Evolutionary conservation across 2,113 vertebrate genomes (phyloP).

Genomic region (Odontophorus gujanensis): DNA sequence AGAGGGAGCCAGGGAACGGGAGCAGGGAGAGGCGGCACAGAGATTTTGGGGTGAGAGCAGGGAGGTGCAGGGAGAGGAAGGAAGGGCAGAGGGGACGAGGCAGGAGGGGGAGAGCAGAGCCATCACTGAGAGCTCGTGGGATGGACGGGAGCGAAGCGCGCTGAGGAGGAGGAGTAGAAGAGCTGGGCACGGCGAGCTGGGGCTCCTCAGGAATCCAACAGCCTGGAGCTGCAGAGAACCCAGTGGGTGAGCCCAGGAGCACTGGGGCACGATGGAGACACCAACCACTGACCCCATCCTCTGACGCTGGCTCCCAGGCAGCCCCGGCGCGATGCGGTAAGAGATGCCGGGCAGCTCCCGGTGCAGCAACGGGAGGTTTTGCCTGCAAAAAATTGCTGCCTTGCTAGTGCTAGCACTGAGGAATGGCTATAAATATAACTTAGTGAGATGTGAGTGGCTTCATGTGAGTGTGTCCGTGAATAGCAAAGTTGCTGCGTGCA

Average conservation of each 20-base stretch:
- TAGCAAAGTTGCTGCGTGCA: conserved; percentile 54
- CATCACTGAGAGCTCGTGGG: not conserved
- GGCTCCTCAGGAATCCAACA: not conserved
- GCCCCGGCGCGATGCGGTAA: conserved; percentile 65
- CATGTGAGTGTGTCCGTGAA: conserved; percentile 36
- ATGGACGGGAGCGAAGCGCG: conserved; percentile 57
- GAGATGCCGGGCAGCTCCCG: conserved; percentile 36
- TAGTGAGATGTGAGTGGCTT: conserved; percentile 39
- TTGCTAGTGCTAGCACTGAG: conserved; percentile 33
- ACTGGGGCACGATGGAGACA: conserved; percentile 49
- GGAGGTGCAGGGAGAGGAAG: not conserved
- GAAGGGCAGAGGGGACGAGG: conserved; percentile 1
- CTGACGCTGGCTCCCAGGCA: conserved; percentile 56
- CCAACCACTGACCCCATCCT: conserved; percentile 1
- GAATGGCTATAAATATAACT: conserved; percentile 61
- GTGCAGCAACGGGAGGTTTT: not conserved
- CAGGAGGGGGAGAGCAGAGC: conserved; percentile 48
- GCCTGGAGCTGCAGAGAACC: conserved; percentile 33
- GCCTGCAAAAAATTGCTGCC: not conserved
- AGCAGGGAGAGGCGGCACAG: conserved; percentile 11
- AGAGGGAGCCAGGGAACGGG: conserved; percentile 66
- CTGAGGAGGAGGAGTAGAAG: conserved; percentile 64
- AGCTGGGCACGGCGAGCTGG: conserved; percentile 27
- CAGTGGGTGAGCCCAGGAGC: not conserved
- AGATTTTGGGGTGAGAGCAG: not conserved